Percentiles rank a stretch among this genome's conserved stretches.
These are phyloP conservation scores for Pristionchus maxplancki DNA, from an alignment of 2,888 invertebrate genomes.

Conservation along the genomic window DNA sequence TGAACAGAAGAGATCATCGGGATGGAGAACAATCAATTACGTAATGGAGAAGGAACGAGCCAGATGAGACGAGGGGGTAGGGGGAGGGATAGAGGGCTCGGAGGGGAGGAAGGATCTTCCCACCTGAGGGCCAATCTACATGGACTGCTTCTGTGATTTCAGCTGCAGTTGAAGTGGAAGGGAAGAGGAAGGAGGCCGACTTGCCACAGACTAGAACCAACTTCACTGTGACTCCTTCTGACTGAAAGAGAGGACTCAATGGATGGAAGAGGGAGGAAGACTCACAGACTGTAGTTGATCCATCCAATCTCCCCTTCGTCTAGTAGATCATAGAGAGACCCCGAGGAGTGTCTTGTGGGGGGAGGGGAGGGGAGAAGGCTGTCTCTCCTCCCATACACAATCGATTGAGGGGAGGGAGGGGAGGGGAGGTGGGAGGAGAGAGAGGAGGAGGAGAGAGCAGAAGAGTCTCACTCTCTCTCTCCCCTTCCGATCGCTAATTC, in stretches of 20 bases:
- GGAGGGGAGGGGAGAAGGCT: constrained; percentile 2
- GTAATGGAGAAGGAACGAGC: neutral
- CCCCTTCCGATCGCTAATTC: constrained; percentile 40
- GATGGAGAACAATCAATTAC: neutral
- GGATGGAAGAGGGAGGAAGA: neutral
- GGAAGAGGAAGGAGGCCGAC: constrained; percentile 98
- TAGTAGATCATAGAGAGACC: neutral
- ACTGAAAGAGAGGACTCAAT: constrained; percentile 3
- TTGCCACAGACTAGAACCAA: constrained; percentile 98
- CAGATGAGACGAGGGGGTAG: neutral
- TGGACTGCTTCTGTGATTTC: constrained; percentile 99
- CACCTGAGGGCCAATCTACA: constrained; percentile 99
- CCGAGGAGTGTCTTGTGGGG: neutral
- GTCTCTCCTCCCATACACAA: constrained; percentile 7
- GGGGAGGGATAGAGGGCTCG: neutral
- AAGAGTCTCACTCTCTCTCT: neutral
- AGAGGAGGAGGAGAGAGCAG: neutral
- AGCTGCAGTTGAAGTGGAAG: constrained; percentile 95
- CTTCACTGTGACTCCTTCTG: constrained; percentile 45
- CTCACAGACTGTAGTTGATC: neutral
- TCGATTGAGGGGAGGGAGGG: constrained; percentile 30
- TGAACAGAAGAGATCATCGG: neutral
- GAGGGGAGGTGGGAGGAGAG: constrained; percentile 38
- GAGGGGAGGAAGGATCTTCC: constrained; percentile 59
- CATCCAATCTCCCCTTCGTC: neutral